Base-by-base conservation (phyloP, 1,140 invertebrate genomes). In the Ostrea denselamellosa region DNA sequence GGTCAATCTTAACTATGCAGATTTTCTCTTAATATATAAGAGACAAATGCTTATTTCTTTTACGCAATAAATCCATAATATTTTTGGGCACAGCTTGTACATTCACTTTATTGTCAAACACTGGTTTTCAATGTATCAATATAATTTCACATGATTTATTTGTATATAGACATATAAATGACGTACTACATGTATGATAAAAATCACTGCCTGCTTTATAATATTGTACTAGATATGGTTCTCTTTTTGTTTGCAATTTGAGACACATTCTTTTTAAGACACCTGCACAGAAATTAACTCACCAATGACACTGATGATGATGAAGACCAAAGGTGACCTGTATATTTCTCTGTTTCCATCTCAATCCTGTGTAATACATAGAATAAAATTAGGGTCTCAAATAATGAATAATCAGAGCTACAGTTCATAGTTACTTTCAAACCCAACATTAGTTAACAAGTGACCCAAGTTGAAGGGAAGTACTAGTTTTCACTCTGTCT, bases 221-320 rank as follows among this genome's bases (percentile, higher is more conserved):
- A 62, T 62, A 58, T 58, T 14, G 10, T 44, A 44, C 34, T 44
- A 44, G 34, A 44, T 44, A 12, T 58, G 56, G 12, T 58, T 58
- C n/a, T 62, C 10, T 77, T 77, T 77, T 34, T 34, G 68, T 77
- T 25, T 77, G 22, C 22, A 77, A 34, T 77, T 77, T 77, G 68
- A 28, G 68, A 77, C 68, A 34, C 68, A 25, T 77, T 77, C 68
- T 77, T 77, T 77, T 77, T 77, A 77, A 77, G 22, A 77, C 68
- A 77, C 25, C 68, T 14, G 28, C 68, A 77, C 68, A 77, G 68
- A 77, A 28, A 22, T 25, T 77, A 28, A 14, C 68, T 14, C 14
- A 14, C 25, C 22, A 28, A 14, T 28, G 68, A 14, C 22, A 14
- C 4, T 77, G 68, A 28, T 77, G 68, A 77, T 28, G 68, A 77